Percentiles rank a stretch among this genome's conserved stretches.
phyloP scores from a whole-genome alignment of 2,888 invertebrate genomes.

The Drosophila parthenogenetica region DNA sequence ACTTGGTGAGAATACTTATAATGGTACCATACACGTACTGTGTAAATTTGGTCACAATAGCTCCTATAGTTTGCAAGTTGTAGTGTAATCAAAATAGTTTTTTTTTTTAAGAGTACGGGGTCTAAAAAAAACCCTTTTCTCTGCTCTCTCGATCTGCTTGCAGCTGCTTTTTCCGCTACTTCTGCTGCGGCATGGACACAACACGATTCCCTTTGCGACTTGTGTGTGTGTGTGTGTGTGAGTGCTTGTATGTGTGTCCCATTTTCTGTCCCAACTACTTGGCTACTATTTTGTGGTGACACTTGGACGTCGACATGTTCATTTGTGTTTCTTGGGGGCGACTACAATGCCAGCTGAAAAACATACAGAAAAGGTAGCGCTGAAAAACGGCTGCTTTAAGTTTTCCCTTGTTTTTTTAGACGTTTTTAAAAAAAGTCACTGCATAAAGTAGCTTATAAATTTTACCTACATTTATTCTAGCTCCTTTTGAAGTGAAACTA shows the following conservation, averaged over 20 bases:
- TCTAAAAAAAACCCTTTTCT: constrained; percentile 7
- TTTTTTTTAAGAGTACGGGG: too few species aligned
- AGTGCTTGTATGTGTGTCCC: constrained; percentile 10
- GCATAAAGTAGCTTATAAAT: too few species aligned
- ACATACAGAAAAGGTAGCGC: neutral
- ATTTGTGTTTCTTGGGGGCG: constrained; percentile 46
- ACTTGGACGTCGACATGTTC: constrained; percentile 75
- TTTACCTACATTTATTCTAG: too few species aligned
- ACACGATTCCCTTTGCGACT: constrained; percentile 29
- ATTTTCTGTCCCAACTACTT: constrained; percentile 25
- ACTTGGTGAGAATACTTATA: too few species aligned
- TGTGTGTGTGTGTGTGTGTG: neutral
- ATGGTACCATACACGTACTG: too few species aligned
- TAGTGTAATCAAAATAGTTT: too few species aligned
- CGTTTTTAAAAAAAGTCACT: too few species aligned
- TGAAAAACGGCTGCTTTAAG: too few species aligned
- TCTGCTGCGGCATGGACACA: constrained; percentile 53
- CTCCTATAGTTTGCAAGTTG: too few species aligned
- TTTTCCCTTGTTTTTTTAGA: too few species aligned
- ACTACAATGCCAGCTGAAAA: constrained; percentile 8
- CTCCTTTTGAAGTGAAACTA: too few species aligned
- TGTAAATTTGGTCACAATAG: too few species aligned
- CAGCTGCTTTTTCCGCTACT: constrained; percentile 40
- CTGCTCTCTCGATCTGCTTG: constrained; percentile 41
- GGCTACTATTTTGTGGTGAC: constrained; percentile 62